Evolutionary conservation across 2,113 vertebrate species (phyloP), one percentile per base, ranked within the genome.

Genomic region (Seriola aureovittata): DNA sequence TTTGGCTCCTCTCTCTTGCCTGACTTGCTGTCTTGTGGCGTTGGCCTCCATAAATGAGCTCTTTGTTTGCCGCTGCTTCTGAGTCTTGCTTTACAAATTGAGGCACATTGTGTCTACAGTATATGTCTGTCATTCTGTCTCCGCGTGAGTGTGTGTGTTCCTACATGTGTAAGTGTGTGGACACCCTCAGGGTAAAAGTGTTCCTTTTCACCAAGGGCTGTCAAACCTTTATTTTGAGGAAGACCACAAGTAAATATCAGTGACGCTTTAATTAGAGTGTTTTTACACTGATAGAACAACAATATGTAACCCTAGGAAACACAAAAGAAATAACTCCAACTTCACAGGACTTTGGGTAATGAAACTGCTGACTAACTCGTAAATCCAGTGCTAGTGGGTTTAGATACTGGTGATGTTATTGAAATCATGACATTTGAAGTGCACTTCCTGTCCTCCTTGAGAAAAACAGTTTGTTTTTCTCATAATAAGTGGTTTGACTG

Each of bases 81-180:
- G 80, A 93, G 94, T 93, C 91, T 94, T 93, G 92, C 92, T 95
- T 95, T 94, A 95, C 93, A 92, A 93, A 94, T 94, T 94, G 93
- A 90, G 82, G 85, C 75, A 85, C 91, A 90, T 90, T 85, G 82
- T 93, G 87, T 87, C 88, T 88, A 14, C 82, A 77, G 64, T 80
- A 75, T 74, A 71, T 69, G 80, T 85, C 85, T 90, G 83, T 92
- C 88, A 88, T 73, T 67, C 69, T 86, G 81, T 85, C 75, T 91
- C 67, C 32, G 44, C 16, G 3, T 32, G 29, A 17, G 63, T 59
- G 38, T 64, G 74, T 78, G 63, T 55, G 79, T 62, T 76, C 78
- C 66, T 69, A 48, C 73, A 29, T 65, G 85, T 74, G 57, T 55
- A 19, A 59, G 71, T 75, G 81, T 76, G 82, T 74, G 60, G 69